Percentiles rank a stretch among this genome's conserved stretches.
Evolutionary conservation across 2,888 invertebrate genomes (phyloP).

Genomic region (Choristoneura rosaceana): DNA sequence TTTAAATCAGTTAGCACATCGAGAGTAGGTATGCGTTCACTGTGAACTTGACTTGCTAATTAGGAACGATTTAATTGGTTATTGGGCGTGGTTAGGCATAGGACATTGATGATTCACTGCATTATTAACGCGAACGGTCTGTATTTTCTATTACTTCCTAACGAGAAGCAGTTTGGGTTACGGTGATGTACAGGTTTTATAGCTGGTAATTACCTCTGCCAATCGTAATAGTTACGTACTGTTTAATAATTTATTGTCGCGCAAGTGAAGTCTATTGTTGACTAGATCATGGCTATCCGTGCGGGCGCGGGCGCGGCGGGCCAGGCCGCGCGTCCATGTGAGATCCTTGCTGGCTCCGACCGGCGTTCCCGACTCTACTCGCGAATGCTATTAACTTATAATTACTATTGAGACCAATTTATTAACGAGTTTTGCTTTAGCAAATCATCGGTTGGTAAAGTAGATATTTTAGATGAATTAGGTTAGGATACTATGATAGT

Average conservation of each 20-base stretch:
- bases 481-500: conserved; percentile 85
- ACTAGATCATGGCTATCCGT: conserved; percentile 84
- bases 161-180: conserved; percentile 81
- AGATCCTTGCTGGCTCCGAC: conserved; percentile 23
- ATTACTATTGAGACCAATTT: conserved; percentile 84
- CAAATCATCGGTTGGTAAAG: conserved; percentile 81
- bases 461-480: conserved; percentile 84
- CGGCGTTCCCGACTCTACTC: conserved; percentile 53
- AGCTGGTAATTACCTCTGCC: conserved; percentile 86
- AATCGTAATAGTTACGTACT: conserved; percentile 84
- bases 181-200: conserved; percentile 84
- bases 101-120: no score
- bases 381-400: conserved; percentile 75
- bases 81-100: no score
- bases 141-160: conserved; percentile 75
- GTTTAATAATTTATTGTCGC: conserved; percentile 84
- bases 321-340: conserved; percentile 15
- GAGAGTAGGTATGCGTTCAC: no score
- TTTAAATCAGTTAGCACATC: no score
- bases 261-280: conserved; percentile 82
- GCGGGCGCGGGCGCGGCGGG: conserved; percentile 50
- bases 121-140: no score
- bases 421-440: conserved; percentile 80
- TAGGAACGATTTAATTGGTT: no score
- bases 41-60: no score